These are phyloP conservation scores for Calliopum simillimum DNA, from an alignment of 2,888 invertebrate species.

Conservation along the genomic window DNA sequence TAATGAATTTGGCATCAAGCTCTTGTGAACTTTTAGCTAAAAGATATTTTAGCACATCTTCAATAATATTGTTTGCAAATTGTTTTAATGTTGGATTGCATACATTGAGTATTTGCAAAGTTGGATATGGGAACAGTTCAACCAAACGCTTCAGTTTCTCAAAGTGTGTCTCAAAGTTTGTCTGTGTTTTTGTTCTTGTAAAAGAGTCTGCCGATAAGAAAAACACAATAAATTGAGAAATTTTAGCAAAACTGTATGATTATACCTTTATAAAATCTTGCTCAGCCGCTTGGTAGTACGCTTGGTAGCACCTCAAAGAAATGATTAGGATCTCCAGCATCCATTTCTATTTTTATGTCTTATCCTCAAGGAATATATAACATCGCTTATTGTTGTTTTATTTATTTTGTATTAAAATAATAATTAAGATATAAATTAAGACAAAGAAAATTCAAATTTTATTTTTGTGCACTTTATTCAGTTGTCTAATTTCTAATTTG, in stretches of 20 bases:
- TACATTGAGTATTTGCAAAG: constrained; percentile 49
- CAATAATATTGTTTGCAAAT: constrained; percentile 46
- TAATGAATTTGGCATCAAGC: constrained; percentile 46
- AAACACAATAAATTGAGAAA: too few relatives aligned
- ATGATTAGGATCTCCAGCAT: constrained; percentile 40
- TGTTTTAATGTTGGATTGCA: constrained; percentile 45
- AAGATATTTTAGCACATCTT: constrained; percentile 44
- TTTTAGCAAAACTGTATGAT: not conserved
- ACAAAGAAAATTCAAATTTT: too few relatives aligned
- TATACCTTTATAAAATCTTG: constrained; percentile 50
- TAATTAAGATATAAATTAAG: too few relatives aligned
- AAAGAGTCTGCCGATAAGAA: constrained; percentile 2
- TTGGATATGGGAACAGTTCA: constrained; percentile 49
- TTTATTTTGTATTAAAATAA: too few relatives aligned
- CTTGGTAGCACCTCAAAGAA: constrained; percentile 48
- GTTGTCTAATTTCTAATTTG: too few relatives aligned
- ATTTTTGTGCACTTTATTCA: too few relatives aligned
- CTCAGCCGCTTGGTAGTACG: too few relatives aligned
- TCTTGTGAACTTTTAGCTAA: constrained; percentile 41
- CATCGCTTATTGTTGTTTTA: not conserved
- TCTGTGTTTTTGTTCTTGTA: constrained; percentile 8
- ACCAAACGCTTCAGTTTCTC: constrained; percentile 45
- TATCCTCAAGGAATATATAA: not conserved
- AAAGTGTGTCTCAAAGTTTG: constrained; percentile 26
- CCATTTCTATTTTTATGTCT: not conserved